Percentiles rank a stretch among this genome's conserved stretches.
These are phyloP conservation scores for Drosophila acutilabella DNA, from an alignment of 2,888 invertebrate genomes.

Conservation along the genomic window DNA sequence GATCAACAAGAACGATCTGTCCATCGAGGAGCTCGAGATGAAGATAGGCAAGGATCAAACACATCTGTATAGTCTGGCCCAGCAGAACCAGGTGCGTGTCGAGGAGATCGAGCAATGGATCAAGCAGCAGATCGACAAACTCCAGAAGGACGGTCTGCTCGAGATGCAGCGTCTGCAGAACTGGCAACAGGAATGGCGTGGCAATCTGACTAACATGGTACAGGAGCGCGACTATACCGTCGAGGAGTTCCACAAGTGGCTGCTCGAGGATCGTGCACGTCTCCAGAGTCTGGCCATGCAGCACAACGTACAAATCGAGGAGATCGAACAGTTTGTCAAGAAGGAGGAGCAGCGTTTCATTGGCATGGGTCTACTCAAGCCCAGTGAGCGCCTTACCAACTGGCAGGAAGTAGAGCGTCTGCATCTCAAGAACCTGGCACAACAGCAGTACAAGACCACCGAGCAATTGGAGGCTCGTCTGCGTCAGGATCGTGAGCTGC, in stretches of 20 bases:
- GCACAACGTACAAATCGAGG: conserved; percentile 82
- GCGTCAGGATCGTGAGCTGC: conserved; percentile 80
- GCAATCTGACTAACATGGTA: conserved; percentile 80
- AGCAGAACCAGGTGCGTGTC: conserved; percentile 82
- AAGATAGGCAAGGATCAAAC: conserved; percentile 80
- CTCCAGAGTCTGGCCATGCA: conserved; percentile 81
- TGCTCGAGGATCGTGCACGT: conserved; percentile 78
- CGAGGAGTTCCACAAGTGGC: conserved; percentile 83
- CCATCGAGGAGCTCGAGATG: conserved; percentile 80
- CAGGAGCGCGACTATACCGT: conserved; percentile 82
- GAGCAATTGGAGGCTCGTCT: conserved; percentile 82
- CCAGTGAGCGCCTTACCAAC: conserved; percentile 80
- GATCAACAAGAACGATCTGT: conserved; percentile 79
- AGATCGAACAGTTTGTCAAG: conserved; percentile 82
- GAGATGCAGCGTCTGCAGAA: conserved; percentile 79
- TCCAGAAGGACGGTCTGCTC: conserved; percentile 79
- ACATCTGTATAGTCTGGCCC: conserved; percentile 80
- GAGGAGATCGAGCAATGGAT: conserved; percentile 84
- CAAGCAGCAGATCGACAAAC: conserved; percentile 79
- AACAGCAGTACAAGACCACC: conserved; percentile 82
- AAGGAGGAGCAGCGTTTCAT: conserved; percentile 81
- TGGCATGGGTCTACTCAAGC: conserved; percentile 81
- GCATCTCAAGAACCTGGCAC: conserved; percentile 80
- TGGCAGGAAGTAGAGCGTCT: conserved; percentile 84
- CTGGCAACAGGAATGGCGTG: conserved; percentile 83